phyloP scores from a whole-genome alignment of 2,888 invertebrate genomes.

The Rhodophaea formosa region DNA sequence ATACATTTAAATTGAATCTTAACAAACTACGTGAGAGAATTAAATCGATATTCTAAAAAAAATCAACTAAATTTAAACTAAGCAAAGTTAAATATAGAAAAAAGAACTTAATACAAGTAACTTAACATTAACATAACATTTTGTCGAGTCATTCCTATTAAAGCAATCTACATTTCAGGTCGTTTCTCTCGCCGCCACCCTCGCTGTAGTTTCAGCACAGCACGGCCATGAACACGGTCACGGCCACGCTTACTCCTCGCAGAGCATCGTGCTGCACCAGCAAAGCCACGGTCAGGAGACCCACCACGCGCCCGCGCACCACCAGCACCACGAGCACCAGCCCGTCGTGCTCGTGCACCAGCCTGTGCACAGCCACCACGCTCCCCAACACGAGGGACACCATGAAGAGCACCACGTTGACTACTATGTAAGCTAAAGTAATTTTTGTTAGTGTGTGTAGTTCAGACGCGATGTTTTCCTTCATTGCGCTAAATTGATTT shows the following conservation, averaged over 20 bases:
- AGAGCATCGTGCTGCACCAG: conserved; percentile 25
- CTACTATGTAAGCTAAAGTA: conserved; percentile 35
- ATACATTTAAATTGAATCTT: too few relatives aligned
- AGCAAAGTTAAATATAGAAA: too few relatives aligned
- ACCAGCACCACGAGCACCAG: conserved; percentile 39
- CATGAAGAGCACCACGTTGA: conserved; percentile 39
- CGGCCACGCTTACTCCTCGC: conserved; percentile 40
- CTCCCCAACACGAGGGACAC: conserved; percentile 26
- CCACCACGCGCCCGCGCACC: conserved; percentile 25
- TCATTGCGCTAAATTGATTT: too few relatives aligned
- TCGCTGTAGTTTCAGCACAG: conserved; percentile 28
- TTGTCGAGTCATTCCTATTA: too few relatives aligned
- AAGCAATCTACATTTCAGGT: conserved; percentile 30
- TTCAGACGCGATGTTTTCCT: background rate
- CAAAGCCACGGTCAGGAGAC: conserved; percentile 19
- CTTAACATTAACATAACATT: too few relatives aligned
- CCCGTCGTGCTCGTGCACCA: conserved; percentile 22
- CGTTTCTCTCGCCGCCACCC: conserved; percentile 28
- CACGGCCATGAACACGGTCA: conserved; percentile 29
- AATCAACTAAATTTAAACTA: too few relatives aligned
- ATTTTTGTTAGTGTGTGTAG: conserved; percentile 6
- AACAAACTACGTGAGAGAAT: too few relatives aligned
- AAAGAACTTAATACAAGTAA: too few relatives aligned
- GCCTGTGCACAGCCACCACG: conserved; percentile 26
- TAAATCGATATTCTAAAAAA: too few relatives aligned